These are phyloP conservation scores for Lethenteron reissneri DNA, from an alignment of 2,113 vertebrate genomes.

Conservation along the genomic window DNA sequence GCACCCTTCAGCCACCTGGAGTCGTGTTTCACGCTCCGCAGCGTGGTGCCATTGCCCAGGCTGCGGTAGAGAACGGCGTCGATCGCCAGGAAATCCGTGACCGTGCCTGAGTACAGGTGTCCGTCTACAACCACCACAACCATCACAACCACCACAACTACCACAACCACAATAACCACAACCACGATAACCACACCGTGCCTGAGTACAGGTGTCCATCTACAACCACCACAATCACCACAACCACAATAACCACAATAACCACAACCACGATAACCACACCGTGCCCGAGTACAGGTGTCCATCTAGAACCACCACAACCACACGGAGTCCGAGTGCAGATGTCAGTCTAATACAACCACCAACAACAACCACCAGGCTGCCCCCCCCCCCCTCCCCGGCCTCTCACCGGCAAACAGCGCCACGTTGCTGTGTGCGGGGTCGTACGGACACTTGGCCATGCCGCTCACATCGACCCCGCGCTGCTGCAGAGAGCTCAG, in stretches of 20 bases:
- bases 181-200: no score
- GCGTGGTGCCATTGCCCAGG: conserved; percentile 82
- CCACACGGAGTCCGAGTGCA: no score
- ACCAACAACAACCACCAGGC: no score
- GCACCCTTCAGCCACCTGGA: conserved; percentile 98
- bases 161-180: no score
- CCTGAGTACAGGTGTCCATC: no score
- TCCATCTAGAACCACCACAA: conserved; percentile 45
- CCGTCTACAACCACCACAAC: not conserved
- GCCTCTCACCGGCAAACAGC: conserved; percentile 49
- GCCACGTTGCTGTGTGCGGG: conserved; percentile 60
- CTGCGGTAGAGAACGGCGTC: conserved; percentile 96
- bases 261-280: no score
- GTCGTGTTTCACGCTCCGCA: conserved; percentile 95
- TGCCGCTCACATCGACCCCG: conserved; percentile 58
- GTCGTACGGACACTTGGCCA: conserved; percentile 70
- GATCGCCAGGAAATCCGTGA: conserved; percentile 95
- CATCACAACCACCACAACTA: no score
- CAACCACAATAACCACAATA: no score
- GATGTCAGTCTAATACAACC: no score
- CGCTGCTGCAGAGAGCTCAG: conserved; percentile 14
- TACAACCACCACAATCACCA: no score
- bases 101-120: conserved; percentile 95
- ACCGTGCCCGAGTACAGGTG: conserved; percentile 94
- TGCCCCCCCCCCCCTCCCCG: no score